Base-by-base conservation (phyloP, 2,797 vertebrate genomes). In the Sebastolobus altivelis region DNA sequence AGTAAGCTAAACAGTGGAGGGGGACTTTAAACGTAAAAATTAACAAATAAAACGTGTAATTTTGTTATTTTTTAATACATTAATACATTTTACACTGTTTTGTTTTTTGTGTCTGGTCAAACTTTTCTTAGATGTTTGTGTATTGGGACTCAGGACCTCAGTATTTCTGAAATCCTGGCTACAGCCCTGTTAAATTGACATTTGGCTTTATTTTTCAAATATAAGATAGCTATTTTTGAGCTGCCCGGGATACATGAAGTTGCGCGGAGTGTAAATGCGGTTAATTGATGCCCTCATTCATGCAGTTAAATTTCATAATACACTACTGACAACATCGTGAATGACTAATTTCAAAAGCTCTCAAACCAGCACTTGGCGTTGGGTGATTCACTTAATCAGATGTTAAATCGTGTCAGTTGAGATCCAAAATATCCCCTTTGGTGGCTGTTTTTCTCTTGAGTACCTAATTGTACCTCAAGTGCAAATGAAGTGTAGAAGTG, bases 311-410 rank as follows among this genome's bases (percentile, higher is more conserved):
- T 16, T 70, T 59, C 11, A 61, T 40, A 46, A 69, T 25, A 27
- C 25, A 40, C 22, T 18, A 27, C 67, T 75, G 5, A 14, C 4
- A 9, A 52, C 60, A 52, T 5, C 10, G 1, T 43, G 33, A 71
- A 38, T 75, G 22, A 33, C 43, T 69, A 2, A 79, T 65, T 73
- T n/a, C n/a, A 77, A 65, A 80, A 72, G 27, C 43, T 60, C 73
- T 80, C 33, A 22, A n/a, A 65, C 37, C 22, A 60, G 33, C 59
- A 31, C 61, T 68, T 29, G 61, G 37, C n/a, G 56, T 35, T 3
- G 1, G 2, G 11, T 40, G 43, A 61, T n/a, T 69, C 65, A 70
- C 33, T 65, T 65, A 4, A 68, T 59, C 8, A 20, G 25, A 73
- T 65, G 52, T 70, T 55, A 33, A 43, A 65, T 25, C 1, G 52